These are phyloP conservation scores for Octodonta nipae DNA, from an alignment of 2,888 invertebrate species.

Conservation along the genomic window DNA sequence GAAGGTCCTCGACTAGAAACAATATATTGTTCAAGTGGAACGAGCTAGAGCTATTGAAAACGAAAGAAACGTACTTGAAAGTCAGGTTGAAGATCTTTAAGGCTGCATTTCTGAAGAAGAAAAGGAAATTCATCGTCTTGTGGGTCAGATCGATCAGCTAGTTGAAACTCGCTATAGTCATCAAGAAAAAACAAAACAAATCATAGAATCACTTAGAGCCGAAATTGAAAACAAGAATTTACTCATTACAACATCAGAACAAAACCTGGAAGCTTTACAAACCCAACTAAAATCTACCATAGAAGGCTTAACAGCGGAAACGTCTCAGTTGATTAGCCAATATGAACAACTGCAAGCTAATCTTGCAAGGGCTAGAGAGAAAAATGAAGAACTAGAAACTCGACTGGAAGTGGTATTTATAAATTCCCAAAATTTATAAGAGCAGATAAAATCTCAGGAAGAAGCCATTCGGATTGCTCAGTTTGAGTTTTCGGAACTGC, in stretches of 20 bases:
- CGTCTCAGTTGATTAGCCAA: constrained; percentile 17
- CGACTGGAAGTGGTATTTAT: too few relatives aligned
- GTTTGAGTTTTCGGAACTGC: too few relatives aligned
- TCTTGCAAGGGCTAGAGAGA: constrained; percentile 5
- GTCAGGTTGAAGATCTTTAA: constrained; percentile 42
- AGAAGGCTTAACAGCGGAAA: constrained; percentile 24
- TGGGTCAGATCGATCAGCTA: constrained; percentile 40
- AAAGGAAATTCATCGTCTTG: constrained; percentile 43
- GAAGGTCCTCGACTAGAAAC: too few relatives aligned
- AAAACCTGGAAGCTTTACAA: constrained; percentile 27
- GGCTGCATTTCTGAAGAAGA: constrained; percentile 44
- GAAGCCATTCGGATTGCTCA: too few relatives aligned
- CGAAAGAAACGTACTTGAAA: constrained; percentile 38
- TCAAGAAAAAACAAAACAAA: constrained; percentile 26
- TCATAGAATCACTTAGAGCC: constrained; percentile 24
- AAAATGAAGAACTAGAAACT: constrained; percentile 3
- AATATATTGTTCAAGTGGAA: constrained; percentile 27
- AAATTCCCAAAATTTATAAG: too few relatives aligned
- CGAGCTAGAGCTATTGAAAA: constrained; percentile 31
- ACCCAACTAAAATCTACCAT: constrained; percentile 26
- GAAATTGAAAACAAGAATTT: constrained; percentile 29
- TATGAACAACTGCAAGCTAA: constrained; percentile 14
- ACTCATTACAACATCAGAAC: constrained; percentile 26
- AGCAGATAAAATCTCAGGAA: too few relatives aligned
- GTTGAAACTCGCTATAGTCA: constrained; percentile 28